A percentile compares a stretch with the other conserved stretches of the same genome.
Conservation (phyloP, 2,797 vertebrate genomes). For the Chaenodraco wilsoni region DNA sequence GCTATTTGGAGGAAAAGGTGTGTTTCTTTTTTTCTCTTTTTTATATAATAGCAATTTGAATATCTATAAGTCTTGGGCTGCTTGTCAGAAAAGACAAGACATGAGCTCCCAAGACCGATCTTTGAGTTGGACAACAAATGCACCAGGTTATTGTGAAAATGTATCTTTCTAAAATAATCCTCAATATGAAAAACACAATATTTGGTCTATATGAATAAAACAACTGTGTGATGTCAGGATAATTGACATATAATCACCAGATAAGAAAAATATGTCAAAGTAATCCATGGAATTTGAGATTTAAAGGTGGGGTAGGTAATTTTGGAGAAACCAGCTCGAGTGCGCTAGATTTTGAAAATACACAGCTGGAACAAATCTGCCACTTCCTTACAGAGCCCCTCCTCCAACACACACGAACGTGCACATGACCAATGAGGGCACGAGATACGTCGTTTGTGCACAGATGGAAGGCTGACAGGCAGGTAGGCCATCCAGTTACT, state of each 20-base stretch:
- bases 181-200: background rate
- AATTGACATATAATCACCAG: background rate
- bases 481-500: no score
- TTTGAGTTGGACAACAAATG: background rate
- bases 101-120: no score
- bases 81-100: no score
- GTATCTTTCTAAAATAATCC: no score
- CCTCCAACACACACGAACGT: no score
- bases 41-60: background rate
- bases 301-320: background rate
- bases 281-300: slow-evolving; percentile 8
- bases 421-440: no score
- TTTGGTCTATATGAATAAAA: background rate
- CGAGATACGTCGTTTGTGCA: no score
- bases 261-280: background rate
- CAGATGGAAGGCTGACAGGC: no score
- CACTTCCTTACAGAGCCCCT: no score
- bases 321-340: no score
- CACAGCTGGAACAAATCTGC: no score
- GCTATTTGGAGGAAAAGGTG: background rate
- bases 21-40: background rate
- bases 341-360: no score
- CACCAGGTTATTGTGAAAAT: background rate
- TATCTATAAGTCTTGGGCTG: background rate
- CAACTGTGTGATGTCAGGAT: background rate